Evolutionary conservation across 2,113 vertebrate genomes (phyloP).

Genomic region (Scytalopus superciliaris): DNA sequence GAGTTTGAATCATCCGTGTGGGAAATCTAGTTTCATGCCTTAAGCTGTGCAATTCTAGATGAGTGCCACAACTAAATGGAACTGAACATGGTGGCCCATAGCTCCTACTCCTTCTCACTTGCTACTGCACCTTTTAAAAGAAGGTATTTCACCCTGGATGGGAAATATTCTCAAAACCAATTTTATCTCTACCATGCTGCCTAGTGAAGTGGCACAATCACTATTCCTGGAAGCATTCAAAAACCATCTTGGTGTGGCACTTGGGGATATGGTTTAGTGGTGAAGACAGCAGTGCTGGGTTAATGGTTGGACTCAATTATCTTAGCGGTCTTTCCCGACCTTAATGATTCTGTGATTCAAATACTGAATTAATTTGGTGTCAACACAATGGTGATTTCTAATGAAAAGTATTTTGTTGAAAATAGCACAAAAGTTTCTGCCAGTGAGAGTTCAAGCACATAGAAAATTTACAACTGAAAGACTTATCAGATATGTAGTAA

Average conservation of each 20-base stretch:
- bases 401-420: neutral
- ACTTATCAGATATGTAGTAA: neutral
- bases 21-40: neutral
- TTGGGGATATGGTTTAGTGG: neutral
- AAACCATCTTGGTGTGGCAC: neutral
- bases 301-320: neutral
- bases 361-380: neutral
- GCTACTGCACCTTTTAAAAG: neutral
- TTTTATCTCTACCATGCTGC: neutral
- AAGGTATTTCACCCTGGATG: neutral
- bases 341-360: neutral
- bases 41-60: neutral
- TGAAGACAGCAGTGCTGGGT: neutral
- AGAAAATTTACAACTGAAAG: neutral
- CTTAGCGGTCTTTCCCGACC: neutral
- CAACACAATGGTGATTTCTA: neutral
- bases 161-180: neutral
- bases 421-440: neutral
- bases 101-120: neutral
- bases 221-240: neutral
- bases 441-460: neutral
- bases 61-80: neutral
- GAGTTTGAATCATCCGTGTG: accelerated
- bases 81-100: neutral
- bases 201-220: neutral